Percentiles rank a stretch among this genome's conserved stretches.
Conservation (phyloP, 1,140 invertebrate genomes). For the Drosophila littoralis region DNA sequence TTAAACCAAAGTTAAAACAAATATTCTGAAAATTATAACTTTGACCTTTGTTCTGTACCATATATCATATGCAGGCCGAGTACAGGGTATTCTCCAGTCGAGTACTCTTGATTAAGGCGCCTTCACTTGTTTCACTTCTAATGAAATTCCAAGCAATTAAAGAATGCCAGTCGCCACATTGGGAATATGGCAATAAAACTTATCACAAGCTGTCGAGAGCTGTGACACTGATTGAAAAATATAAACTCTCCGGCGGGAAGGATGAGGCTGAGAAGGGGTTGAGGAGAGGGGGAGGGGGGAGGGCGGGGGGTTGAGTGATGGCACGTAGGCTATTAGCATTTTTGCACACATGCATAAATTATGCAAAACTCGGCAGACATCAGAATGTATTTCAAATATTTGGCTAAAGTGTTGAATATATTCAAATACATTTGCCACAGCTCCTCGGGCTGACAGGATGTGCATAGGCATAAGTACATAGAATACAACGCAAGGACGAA, state of each 20-base stretch:
- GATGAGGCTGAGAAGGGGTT: slow-evolving; percentile 2
- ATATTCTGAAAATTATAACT: too few relatives aligned
- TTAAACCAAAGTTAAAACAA: too few relatives aligned
- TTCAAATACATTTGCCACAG: slow-evolving; percentile 13
- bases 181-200: slow-evolving; percentile 53
- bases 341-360: slow-evolving; percentile 66
- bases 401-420: slow-evolving; percentile 67
- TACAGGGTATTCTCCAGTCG: background rate
- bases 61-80: background rate
- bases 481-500: slow-evolving; percentile 10
- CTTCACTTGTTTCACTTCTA: slow-evolving; percentile 8
- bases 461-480: slow-evolving; percentile 1
- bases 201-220: slow-evolving; percentile 57
- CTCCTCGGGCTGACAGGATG: slow-evolving; percentile 21
- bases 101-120: background rate
- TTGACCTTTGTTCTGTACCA: too few relatives aligned
- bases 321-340: slow-evolving; percentile 67
- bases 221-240: slow-evolving; percentile 78
- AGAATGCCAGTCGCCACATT: slow-evolving; percentile 9
- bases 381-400: slow-evolving; percentile 73
- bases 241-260: slow-evolving; percentile 60
- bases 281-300: background rate
- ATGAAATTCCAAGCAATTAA: slow-evolving; percentile 46
- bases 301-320: slow-evolving; percentile 24
- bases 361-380: slow-evolving; percentile 55